Evolutionary conservation across 2,888 invertebrate genomes (phyloP).

Genomic region (Microctonus aethiopoides): DNA sequence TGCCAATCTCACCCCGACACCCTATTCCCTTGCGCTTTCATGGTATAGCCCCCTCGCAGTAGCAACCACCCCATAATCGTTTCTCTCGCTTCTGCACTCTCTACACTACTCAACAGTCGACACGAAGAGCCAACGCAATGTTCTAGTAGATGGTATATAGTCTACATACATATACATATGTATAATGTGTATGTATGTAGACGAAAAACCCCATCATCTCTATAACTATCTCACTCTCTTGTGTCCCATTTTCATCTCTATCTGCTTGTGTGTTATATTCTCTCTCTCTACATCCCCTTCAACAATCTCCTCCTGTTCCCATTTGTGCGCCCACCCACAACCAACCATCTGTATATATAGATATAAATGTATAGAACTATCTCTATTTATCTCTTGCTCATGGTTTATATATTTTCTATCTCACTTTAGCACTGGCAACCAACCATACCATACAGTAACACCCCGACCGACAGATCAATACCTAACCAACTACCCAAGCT

Average conservation of each 20-base stretch:
- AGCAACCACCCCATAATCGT: conserved; percentile 54
- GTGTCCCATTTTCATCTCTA: conserved; percentile 7
- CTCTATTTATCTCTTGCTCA: conserved; percentile 26
- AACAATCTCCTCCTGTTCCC: conserved; percentile 39
- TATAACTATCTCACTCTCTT: conserved; percentile 35
- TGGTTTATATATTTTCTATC: background rate
- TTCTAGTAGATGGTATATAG: no score
- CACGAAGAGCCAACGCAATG: conserved; percentile 28
- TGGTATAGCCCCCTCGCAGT: conserved; percentile 46
- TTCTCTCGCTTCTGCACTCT: conserved; percentile 47
- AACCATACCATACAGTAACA: conserved; percentile 62
- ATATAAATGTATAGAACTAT: no score
- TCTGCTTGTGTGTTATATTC: background rate
- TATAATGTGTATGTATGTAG: conserved; percentile 43
- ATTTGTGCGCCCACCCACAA: conserved; percentile 44
- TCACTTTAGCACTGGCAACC: conserved; percentile 24
- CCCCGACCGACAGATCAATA: conserved; percentile 63
- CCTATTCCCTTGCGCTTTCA: conserved; percentile 48
- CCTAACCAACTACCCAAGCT: conserved; percentile 61
- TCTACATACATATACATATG: conserved; percentile 47
- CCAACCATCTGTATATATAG: conserved; percentile 21
- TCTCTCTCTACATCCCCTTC: conserved; percentile 17
- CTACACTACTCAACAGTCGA: conserved; percentile 30
- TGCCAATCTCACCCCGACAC: conserved; percentile 56
- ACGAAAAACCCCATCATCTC: conserved; percentile 40